Conservation (phyloP, 2,888 invertebrate genomes). For the Erebia ligea region DNA sequence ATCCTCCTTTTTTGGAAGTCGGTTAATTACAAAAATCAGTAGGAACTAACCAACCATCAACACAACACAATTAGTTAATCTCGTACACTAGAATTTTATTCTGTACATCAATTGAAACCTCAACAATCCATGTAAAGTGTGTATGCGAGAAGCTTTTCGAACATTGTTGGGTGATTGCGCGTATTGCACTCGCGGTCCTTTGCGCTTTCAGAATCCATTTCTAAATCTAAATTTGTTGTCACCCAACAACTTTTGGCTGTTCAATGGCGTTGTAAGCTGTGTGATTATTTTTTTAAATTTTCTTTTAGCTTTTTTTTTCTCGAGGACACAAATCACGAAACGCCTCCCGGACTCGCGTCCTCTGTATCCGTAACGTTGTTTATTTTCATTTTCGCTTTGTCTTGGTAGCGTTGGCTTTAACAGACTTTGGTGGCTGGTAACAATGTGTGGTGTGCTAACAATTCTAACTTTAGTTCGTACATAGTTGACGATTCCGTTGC, state of each 20-base stretch:
- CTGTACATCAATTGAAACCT: not conserved
- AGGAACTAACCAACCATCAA: not conserved
- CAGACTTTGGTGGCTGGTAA: constrained; percentile 74
- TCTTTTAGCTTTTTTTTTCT: constrained; percentile 66
- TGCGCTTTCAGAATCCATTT: constrained; percentile 51
- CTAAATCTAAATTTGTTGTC: constrained; percentile 57
- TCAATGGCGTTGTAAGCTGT: constrained; percentile 78
- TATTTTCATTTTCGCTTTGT: constrained; percentile 78
- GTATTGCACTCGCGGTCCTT: constrained; percentile 63
- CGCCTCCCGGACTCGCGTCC: constrained; percentile 81
- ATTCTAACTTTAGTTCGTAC: constrained; percentile 68
- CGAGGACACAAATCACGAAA: constrained; percentile 59
- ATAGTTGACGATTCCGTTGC: constrained; percentile 71
- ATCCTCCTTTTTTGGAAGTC: too few species aligned
- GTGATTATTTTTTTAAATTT: constrained; percentile 70
- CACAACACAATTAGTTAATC: not conserved
- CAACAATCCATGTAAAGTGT: constrained; percentile 48
- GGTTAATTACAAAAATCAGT: too few species aligned
- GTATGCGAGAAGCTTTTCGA: constrained; percentile 69
- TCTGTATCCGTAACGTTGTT: constrained; percentile 80
- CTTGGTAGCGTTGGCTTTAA: constrained; percentile 82
- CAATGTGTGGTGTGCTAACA: constrained; percentile 73
- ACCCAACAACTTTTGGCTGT: constrained; percentile 79
- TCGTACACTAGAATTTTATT: not conserved
- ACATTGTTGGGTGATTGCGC: constrained; percentile 76